A percentile compares a stretch with the other conserved stretches of the same genome.
phyloP scores from a whole-genome alignment of 2,113 vertebrate species.

The Opisthocomus hoazin region DNA sequence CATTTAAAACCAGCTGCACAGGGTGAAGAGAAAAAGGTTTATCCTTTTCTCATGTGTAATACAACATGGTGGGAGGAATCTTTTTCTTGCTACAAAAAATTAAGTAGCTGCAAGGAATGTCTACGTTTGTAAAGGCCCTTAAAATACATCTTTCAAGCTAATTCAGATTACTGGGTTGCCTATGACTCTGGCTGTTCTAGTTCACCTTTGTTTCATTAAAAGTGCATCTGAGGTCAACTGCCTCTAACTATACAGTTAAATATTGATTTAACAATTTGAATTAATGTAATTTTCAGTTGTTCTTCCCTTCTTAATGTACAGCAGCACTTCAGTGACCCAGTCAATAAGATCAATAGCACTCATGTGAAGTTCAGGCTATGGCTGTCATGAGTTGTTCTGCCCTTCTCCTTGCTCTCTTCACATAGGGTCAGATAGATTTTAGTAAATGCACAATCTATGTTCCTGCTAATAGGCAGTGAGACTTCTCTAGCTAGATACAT shows the following conservation, averaged over 20 bases:
- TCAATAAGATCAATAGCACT: slow-evolving; percentile 68
- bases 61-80: neutral
- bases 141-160: neutral
- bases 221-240: slow-evolving; percentile 52
- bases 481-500: neutral
- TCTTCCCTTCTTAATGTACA: slow-evolving; percentile 57
- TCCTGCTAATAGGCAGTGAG: neutral
- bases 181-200: slow-evolving; percentile 7
- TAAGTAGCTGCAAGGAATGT: neutral
- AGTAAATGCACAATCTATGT: neutral
- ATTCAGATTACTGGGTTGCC: slow-evolving; percentile 31
- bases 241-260: slow-evolving; percentile 64
- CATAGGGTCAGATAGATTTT: neutral
- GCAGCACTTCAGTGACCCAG: slow-evolving; percentile 51
- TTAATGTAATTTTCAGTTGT: slow-evolving; percentile 69
- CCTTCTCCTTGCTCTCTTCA: neutral
- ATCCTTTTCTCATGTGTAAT: neutral
- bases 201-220: slow-evolving; percentile 67
- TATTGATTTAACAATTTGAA: slow-evolving; percentile 73
- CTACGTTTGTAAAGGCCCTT: neutral
- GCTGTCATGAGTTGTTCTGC: neutral
- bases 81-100: neutral
- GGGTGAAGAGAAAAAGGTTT: neutral
- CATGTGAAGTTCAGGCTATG: neutral
- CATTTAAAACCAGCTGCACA: neutral